phyloP scores from a whole-genome alignment of 2,797 vertebrate genomes.

The Atherinosoma microstoma region DNA sequence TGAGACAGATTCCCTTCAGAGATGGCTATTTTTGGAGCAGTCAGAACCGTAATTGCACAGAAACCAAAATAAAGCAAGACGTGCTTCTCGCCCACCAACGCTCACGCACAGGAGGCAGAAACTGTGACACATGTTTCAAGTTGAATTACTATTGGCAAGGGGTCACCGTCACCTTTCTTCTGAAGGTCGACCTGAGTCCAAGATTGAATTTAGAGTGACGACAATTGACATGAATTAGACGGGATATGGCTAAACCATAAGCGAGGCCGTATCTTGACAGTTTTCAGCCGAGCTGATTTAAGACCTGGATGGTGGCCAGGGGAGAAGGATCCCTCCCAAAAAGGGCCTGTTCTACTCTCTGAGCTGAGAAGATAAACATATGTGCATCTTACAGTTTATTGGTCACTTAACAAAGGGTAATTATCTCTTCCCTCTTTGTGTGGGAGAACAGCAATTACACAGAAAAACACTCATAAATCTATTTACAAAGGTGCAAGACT shows the following conservation, averaged over 20 bases:
- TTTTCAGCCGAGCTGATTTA: constrained; percentile 51
- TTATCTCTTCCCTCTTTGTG: constrained; percentile 65
- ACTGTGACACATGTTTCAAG: constrained; percentile 5
- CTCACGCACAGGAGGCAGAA: constrained; percentile 6
- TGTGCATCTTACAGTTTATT: constrained; percentile 60
- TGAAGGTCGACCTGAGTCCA: constrained; percentile 44
- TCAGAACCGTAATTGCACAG: constrained; percentile 32
- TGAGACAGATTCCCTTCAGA: constrained; percentile 66
- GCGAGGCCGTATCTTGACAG: constrained; percentile 35
- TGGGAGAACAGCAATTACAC: constrained; percentile 59
- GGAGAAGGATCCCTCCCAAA: constrained; percentile 17
- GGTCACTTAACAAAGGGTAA: constrained; percentile 70
- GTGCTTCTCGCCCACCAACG: constrained; percentile 9
- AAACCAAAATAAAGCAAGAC: constrained; percentile 32
- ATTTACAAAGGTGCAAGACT: constrained; percentile 41
- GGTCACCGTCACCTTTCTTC: constrained; percentile 18
- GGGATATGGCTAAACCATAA: constrained; percentile 15
- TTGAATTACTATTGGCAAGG: constrained; percentile 9
- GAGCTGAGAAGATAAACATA: constrained; percentile 57
- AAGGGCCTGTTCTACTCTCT: constrained; percentile 40
- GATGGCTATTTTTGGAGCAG: constrained; percentile 52
- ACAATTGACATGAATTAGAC: constrained; percentile 37
- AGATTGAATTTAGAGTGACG: constrained; percentile 45
- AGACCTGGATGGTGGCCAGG: constrained; percentile 51
- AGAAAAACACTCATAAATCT: constrained; percentile 55